Conservation (phyloP, 2,113 vertebrate genomes). For the Diglossa brunneiventris region DNA sequence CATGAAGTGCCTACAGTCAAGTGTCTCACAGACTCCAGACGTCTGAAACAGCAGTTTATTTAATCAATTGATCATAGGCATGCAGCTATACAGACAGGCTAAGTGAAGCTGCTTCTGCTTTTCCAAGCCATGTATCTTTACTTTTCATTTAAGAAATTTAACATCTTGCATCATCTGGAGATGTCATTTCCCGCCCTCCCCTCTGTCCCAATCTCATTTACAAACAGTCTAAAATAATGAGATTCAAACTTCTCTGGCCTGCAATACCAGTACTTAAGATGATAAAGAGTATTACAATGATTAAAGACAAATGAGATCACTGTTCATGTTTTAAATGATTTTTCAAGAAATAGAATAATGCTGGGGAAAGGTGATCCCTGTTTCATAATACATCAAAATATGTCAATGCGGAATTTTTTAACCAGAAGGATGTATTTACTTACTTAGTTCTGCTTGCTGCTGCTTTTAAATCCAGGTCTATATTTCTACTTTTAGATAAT, state of each 20-base stretch:
- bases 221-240: not conserved
- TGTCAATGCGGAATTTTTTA: not conserved
- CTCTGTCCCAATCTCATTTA: not conserved
- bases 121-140: constrained; percentile 14
- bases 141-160: constrained; percentile 28
- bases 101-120: not conserved
- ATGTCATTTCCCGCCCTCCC: not conserved
- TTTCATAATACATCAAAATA: not conserved
- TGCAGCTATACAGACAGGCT: constrained; percentile 26
- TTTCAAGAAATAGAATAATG: not conserved
- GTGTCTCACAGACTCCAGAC: constrained; percentile 61
- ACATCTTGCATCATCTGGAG: not conserved
- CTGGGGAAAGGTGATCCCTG: not conserved
- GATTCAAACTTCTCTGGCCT: not conserved
- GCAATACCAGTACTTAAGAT: not conserved
- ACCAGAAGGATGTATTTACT: not conserved
- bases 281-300: not conserved
- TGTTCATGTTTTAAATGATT: not conserved
- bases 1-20: not conserved
- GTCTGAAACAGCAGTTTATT: constrained; percentile 66
- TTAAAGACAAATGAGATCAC: not conserved
- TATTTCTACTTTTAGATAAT: not conserved
- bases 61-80: constrained; percentile 64
- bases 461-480: not conserved
- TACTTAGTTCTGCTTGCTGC: not conserved